These are phyloP conservation scores for Puntigrus tetrazona DNA, from an alignment of 2,113 vertebrate species.

Conservation along the genomic window DNA sequence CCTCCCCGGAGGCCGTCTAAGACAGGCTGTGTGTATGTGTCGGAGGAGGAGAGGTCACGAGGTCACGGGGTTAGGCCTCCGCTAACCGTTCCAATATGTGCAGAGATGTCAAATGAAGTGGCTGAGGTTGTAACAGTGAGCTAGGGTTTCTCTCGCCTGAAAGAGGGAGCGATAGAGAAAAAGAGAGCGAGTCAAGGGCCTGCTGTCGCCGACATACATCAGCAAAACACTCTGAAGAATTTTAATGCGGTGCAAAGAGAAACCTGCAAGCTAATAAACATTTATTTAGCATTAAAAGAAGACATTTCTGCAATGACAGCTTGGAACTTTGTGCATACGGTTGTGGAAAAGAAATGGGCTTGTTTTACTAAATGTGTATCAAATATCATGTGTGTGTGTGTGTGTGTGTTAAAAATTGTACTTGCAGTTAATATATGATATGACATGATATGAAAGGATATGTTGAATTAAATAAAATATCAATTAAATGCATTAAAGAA, in stretches of 20 bases:
- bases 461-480: too few species aligned
- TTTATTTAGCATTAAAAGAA: background rate
- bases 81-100: constrained; percentile 66
- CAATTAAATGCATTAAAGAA: background rate
- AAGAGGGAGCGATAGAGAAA: background rate
- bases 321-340: background rate
- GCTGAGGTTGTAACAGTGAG: constrained; percentile 52
- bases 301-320: background rate
- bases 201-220: background rate
- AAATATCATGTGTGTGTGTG: too few species aligned
- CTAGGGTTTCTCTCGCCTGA: constrained; percentile 60
- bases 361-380: background rate
- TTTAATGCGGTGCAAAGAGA: background rate
- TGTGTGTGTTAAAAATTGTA: too few species aligned
- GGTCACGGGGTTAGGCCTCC: constrained; percentile 56
- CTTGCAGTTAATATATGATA: too few species aligned
- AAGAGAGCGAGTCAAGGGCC: background rate
- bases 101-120: constrained; percentile 50
- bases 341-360: background rate
- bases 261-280: background rate
- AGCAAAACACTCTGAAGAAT: background rate
- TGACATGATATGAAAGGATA: too few species aligned
- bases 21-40: constrained; percentile 29
- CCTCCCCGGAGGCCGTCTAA: constrained; percentile 42
- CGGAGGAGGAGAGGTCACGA: constrained; percentile 42